These are phyloP conservation scores for Helicoverpa assulta DNA, from an alignment of 2,888 invertebrate species.

Conservation along the genomic window DNA sequence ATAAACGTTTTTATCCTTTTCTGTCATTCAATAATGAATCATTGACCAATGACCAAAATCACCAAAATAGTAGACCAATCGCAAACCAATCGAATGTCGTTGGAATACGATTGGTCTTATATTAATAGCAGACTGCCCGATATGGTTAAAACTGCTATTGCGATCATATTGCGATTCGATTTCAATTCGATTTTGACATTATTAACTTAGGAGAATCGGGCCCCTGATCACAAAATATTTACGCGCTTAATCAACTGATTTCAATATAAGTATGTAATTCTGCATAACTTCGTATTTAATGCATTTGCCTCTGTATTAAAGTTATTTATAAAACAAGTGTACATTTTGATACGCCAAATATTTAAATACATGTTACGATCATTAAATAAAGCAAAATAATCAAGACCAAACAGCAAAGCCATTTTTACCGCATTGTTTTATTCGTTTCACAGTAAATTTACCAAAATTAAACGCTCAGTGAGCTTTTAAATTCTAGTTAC, in stretches of 20 bases:
- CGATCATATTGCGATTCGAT: too few relatives aligned
- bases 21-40: too few relatives aligned
- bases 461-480: conserved; percentile 12
- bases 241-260: neutral
- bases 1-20: too few relatives aligned
- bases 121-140: too few relatives aligned
- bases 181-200: too few relatives aligned
- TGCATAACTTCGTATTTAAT: neutral
- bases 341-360: neutral
- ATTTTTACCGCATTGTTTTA: conserved; percentile 1
- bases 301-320: neutral
- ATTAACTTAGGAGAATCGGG: too few relatives aligned
- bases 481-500: conserved; percentile 16
- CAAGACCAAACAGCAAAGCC: neutral
- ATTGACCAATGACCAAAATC: too few relatives aligned
- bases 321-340: neutral
- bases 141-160: too few relatives aligned
- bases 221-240: neutral
- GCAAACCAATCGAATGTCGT: too few relatives aligned
- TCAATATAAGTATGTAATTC: neutral
- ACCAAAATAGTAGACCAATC: too few relatives aligned
- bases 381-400: neutral
- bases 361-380: neutral
- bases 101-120: too few relatives aligned
- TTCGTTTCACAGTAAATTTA: conserved; percentile 10